These are phyloP conservation scores for Drosophila tripunctata DNA, from an alignment of 2,888 invertebrate genomes.

Conservation along the genomic window DNA sequence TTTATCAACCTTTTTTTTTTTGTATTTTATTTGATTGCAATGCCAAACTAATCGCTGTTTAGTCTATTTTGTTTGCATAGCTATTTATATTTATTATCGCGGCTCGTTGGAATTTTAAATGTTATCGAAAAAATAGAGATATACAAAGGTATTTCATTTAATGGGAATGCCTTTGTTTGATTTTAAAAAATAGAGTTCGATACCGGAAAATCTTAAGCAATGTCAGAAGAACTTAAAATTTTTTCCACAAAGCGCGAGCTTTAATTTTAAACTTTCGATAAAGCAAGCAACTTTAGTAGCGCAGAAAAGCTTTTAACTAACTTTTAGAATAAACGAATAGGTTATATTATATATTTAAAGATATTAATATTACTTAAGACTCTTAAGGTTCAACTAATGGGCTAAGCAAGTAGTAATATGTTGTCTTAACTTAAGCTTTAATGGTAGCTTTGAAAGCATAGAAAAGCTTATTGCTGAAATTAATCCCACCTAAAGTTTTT, in stretches of 20 bases:
- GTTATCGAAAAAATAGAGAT: conserved; percentile 32
- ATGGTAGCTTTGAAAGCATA: background rate
- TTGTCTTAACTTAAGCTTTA: no score
- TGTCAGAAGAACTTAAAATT: no score
- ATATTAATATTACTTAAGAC: background rate
- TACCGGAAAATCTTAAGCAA: background rate
- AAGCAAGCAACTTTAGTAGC: no score
- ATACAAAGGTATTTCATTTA: conserved; percentile 21
- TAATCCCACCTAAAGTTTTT: no score
- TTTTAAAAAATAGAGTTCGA: conserved; percentile 22
- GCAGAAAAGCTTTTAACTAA: no score
- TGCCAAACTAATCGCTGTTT: conserved; percentile 5
- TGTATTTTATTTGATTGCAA: conserved; percentile 10
- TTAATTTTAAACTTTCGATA: no score
- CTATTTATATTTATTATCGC: conserved; percentile 46
- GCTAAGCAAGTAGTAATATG: background rate
- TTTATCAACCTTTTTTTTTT: conserved; percentile 8
- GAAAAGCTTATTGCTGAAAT: background rate
- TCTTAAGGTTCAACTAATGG: no score
- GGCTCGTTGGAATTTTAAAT: conserved; percentile 37
- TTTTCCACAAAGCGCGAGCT: no score
- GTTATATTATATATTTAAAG: no score
- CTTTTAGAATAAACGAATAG: no score
- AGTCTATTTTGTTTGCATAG: background rate
- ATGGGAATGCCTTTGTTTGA: conserved; percentile 19